Base-by-base conservation (phyloP, 2,797 vertebrate genomes). In the Artibeus jamaicensis region DNA sequence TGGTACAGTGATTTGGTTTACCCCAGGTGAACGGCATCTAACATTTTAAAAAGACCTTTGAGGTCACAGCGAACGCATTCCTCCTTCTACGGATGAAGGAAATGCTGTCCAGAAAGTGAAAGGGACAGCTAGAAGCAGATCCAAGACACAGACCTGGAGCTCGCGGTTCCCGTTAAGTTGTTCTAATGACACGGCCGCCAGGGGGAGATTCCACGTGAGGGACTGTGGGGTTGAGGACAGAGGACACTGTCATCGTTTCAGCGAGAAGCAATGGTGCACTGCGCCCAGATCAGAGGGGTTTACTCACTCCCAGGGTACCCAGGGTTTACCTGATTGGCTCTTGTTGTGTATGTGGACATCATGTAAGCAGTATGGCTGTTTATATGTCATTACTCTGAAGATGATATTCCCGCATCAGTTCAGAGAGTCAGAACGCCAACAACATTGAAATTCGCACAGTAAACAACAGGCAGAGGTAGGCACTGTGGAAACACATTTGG, bases 401-500 rank as follows among this genome's bases (percentile, higher is more conserved):
- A 89, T 7, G 55, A 86, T 21, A 24, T 5, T 81, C 65, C 68
- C 62, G 50, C 67, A 48, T 37, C 22, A 76, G 67, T 62, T 44
- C 62, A 39, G 48, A 86, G 32, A 86, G 42, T 82, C 65, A 37
- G 42, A 68, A 88, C 34, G 46, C 26, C 18, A 92, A 70, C 26
- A 32, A 95, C 77, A 79, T 16, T 79, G 46, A 82, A 26, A 70
- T 70, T 86, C 91, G 89, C 91, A 77, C 16, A 83, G 78, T 89
- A 96, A 95, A 94, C 85, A 91, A 18, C 53, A 89, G 5, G 11
- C 93, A 73, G 89, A 1, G 42, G 57, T n/a, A 95, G 96, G 96
- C 96, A 91, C 95, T 87, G 86, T 93, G 88, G 86, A 84, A 67
- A 91, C 19, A 37, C 68, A 37, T 53, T 86, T 92, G 95, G 89